Evolutionary conservation across 2,113 vertebrate species (phyloP).

Genomic region (Mobula hypostoma): DNA sequence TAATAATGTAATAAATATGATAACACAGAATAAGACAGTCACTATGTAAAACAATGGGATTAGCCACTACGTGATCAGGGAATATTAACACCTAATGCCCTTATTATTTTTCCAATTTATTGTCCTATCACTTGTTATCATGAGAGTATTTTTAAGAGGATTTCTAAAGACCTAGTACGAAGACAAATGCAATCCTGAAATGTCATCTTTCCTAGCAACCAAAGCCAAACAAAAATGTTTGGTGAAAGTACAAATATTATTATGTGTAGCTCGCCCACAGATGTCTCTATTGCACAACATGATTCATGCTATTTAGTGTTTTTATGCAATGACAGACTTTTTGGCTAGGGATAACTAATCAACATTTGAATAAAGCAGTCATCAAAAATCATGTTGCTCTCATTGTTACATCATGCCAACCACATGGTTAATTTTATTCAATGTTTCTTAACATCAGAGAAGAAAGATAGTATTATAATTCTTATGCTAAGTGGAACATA

Average conservation of each 20-base stretch:
- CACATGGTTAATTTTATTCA: neutral
- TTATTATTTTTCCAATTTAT: conserved; percentile 11
- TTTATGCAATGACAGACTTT: neutral
- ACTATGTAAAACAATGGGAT: neutral
- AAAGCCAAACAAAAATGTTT: neutral
- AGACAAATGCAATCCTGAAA: neutral
- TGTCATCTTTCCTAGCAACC: neutral
- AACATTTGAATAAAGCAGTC: neutral
- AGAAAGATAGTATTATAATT: neutral
- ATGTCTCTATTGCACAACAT: neutral
- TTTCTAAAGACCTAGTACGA: neutral
- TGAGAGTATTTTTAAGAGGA: neutral
- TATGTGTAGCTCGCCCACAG: neutral
- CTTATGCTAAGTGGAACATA: neutral
- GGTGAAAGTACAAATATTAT: neutral
- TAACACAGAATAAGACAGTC: neutral
- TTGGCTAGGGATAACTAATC: neutral
- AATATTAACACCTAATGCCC: neutral
- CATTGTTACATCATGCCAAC: neutral
- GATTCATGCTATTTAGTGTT: neutral
- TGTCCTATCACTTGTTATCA: neutral
- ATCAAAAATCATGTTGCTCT: neutral
- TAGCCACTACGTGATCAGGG: neutral
- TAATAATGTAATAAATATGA: neutral
- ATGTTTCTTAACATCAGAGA: neutral